Conservation (phyloP, 2,113 vertebrate species). For the Aleadryas rufinucha region DNA sequence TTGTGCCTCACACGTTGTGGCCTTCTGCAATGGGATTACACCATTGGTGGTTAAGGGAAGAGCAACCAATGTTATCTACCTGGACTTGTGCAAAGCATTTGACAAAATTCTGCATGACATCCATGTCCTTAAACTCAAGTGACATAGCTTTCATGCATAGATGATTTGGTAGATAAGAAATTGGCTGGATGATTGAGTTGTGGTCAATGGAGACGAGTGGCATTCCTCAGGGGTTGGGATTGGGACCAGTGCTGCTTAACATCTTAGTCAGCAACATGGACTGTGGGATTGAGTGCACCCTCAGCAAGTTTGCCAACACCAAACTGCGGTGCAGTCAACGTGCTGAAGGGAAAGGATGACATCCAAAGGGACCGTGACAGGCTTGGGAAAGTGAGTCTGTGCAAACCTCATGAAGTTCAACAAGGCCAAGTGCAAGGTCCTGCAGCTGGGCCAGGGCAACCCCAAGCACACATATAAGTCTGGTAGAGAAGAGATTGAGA, state of each 20-base stretch:
- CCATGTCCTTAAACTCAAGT: not conserved
- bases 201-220: not conserved
- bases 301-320: not conserved
- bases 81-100: not conserved
- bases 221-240: not conserved
- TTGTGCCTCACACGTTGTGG: rapidly evolving
- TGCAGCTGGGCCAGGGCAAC: not conserved
- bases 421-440: not conserved
- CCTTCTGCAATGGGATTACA: too few species aligned
- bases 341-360: not conserved
- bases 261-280: not conserved
- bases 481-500: not conserved
- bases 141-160: not conserved
- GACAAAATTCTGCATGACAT: not conserved
- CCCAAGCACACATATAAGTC: not conserved
- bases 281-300: not conserved
- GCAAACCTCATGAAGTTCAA: not conserved
- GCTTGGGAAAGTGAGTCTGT: not conserved
- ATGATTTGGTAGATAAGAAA: not conserved
- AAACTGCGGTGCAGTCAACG: not conserved
- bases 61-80: not conserved
- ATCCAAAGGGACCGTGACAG: not conserved
- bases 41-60: not conserved
- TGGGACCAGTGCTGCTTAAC: not conserved
- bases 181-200: not conserved